phyloP scores from a whole-genome alignment of 35 echinoderm and acorn worm genomes.

The Anneissia japonica region DNA sequence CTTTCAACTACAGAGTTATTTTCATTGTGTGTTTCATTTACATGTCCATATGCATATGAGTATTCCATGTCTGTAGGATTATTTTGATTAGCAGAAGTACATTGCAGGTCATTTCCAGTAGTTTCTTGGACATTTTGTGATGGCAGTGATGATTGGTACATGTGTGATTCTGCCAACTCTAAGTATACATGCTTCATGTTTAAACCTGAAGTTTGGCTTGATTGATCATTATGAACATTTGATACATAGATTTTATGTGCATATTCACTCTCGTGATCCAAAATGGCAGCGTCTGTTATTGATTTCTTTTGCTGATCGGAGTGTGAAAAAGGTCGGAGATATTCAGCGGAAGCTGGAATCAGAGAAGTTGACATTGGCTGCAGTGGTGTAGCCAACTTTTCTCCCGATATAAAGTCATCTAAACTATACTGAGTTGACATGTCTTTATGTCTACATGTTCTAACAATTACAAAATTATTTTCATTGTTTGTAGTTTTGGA shows the following conservation, averaged over 20 bases:
- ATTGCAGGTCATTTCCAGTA: neutral
- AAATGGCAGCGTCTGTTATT: neutral
- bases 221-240: neutral
- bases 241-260: neutral
- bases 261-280: neutral
- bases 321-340: neutral
- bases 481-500: no score
- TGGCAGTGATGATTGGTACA: neutral
- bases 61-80: no score
- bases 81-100: neutral
- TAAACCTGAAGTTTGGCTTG: neutral
- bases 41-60: no score
- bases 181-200: no score
- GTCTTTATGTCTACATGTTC: neutral
- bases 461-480: no score
- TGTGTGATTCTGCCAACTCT: neutral
- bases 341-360: neutral
- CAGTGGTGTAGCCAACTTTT: neutral
- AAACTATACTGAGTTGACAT: neutral
- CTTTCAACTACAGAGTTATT: no score
- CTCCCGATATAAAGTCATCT: neutral
- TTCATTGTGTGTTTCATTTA: no score
- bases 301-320: neutral
- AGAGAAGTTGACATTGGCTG: neutral
- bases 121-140: neutral